These are phyloP conservation scores for Oreochromis grahami DNA, from an alignment of 2,797 vertebrate species.

Conservation along the genomic window DNA sequence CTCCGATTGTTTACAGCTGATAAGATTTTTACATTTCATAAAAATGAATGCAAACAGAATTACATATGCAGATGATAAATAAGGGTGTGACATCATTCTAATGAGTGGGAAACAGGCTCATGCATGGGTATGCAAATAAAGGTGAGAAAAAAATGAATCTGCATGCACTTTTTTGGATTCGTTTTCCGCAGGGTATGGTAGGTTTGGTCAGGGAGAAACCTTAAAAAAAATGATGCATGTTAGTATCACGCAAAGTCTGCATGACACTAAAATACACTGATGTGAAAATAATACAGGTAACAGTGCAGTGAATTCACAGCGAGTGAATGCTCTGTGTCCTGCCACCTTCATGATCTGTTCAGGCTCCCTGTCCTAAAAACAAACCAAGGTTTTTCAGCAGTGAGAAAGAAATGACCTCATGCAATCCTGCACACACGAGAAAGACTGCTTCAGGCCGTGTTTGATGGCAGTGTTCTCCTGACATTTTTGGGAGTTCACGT, in stretches of 20 bases:
- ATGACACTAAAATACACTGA: background rate
- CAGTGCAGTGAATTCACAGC: rapidly evolving
- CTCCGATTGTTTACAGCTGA: background rate
- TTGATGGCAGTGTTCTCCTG: background rate
- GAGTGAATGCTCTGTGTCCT: background rate
- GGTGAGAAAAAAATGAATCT: background rate
- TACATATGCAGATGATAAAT: background rate
- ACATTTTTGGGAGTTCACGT: background rate
- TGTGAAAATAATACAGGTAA: background rate
- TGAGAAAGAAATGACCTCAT: background rate
- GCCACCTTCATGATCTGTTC: background rate
- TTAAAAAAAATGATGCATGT: background rate
- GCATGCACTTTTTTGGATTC: background rate
- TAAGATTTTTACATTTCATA: background rate
- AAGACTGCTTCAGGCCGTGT: background rate
- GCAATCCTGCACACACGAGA: background rate
- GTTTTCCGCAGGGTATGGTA: background rate
- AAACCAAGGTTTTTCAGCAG: background rate
- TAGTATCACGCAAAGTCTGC: background rate
- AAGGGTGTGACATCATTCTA: background rate
- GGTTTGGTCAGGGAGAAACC: background rate
- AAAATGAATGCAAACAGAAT: background rate
- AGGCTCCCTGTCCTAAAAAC: background rate
- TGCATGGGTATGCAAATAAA: background rate
- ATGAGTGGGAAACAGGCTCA: background rate